Base-by-base conservation (phyloP, 2,888 invertebrate species). In the Apamea anceps region DNA sequence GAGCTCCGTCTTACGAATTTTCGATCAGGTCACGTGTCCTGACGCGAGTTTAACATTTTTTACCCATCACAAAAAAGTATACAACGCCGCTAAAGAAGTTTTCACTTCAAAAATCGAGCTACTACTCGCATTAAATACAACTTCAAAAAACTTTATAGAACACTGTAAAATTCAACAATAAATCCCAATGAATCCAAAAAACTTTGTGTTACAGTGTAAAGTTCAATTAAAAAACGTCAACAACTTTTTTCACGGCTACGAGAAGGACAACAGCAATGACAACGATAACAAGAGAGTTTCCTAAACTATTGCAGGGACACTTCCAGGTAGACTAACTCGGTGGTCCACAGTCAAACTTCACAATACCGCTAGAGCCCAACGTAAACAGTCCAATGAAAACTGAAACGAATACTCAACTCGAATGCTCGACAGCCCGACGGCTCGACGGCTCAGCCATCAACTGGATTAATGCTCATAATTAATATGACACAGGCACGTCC, bases 361-460 rank as follows among this genome's bases (percentile, higher is more conserved):
- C 79, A 85, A 85, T 80, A 80, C 54, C 79, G 60, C 66, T 12
- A 67, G 67, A 74, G 81, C 63, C 73, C 71, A 82, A 71, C 57
- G 84, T 78, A 83, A 87, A 89, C 70, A 85, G 42, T 67, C 73
- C 84, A 76, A 83, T 84, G 82, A 79, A 84, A 85, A 87, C 80
- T 79, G 75, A 81, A 86, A 80, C 73, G 77, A 81, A 70, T 77
- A 84, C 70, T 77, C 63, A 70, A 37, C 85, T 70, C 5, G 63
- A 73, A 68, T 37, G 62, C 66, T 71, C 63, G 57, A 85, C 77
- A 28, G 28, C 21, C 54, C 21, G 54, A 12, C 48, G 48, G 48
- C 77, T 65, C 54, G 25, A 51, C 63, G 72, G 12, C 57, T 66
- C 66, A 21, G 15, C 67, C 75, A 62, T 72, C 81, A 77, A 77